Conservation (phyloP, 2,113 vertebrate genomes). For the Turdus rufiventris region DNA sequence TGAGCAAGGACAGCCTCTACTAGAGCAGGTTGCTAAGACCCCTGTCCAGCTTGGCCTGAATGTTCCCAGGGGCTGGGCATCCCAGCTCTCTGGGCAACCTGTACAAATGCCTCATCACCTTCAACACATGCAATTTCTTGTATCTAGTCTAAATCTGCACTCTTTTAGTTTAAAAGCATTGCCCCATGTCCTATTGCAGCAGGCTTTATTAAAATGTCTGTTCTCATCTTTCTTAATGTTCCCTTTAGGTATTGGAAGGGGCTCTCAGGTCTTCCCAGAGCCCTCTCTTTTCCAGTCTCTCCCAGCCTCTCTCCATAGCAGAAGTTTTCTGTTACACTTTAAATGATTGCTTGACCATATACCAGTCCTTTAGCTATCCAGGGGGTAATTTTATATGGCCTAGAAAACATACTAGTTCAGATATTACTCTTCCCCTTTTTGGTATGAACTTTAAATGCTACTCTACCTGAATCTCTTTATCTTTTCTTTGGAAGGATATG, state of each 20-base stretch:
- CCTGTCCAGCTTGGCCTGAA: neutral
- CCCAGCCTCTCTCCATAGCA: neutral
- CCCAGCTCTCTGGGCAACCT: neutral
- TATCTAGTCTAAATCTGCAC: neutral
- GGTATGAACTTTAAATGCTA: neutral
- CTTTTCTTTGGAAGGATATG: constrained; percentile 36
- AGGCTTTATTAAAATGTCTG: neutral
- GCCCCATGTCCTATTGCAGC: fast-evolving
- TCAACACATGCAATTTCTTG: neutral
- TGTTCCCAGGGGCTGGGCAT: neutral
- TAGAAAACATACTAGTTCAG: neutral
- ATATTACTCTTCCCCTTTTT: neutral
- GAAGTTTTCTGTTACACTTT: neutral
- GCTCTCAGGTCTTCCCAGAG: neutral
- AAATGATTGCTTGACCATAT: neutral
- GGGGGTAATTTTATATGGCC: neutral
- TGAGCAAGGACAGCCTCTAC: neutral
- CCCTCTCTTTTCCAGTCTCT: neutral
- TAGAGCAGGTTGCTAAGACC: neutral
- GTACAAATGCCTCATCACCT: neutral
- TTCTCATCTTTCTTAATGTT: neutral
- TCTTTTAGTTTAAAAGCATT: neutral
- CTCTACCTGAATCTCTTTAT: neutral
- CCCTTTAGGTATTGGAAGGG: neutral
- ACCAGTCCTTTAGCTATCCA: neutral